Evolutionary conservation across 2,113 vertebrate species (phyloP), one percentile per base, ranked within the genome.

Genomic region (Picathartes gymnocephalus): DNA sequence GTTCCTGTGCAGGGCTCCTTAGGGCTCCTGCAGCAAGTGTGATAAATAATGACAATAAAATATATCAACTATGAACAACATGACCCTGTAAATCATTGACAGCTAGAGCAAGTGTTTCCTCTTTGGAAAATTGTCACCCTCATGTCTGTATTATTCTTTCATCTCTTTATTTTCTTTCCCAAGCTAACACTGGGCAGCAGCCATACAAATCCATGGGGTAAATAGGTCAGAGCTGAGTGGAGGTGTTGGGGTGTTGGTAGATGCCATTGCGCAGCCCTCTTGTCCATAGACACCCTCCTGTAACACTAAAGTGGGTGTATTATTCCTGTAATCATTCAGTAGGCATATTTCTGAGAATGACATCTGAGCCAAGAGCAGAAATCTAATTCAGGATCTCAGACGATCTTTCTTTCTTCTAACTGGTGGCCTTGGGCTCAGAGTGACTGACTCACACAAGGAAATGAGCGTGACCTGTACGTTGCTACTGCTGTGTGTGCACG

Each of bases 401-500:
- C 1, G 61, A 95, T 95, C 93, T 95, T 96, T 95, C 89, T 88
- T 96, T 94, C 92, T 86, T 89, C 93, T 95, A 95, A 96, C 94
- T 96, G 92, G 92, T 95, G 91, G 90, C 95, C 93, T 96, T 95
- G 95, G 95, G 92, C 95, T 87, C 44, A 70, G 70, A 78, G 83
- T 86, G 95, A 95, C 96, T 93, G 96, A 95, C 64, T 93, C 86
- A 85, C 88, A 95, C 90, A 80, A 95, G 95, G 95, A 97, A 96
- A 97, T 95, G 60, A 93, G 79, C 73, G 61, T 94, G 94, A 96
- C 94, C 95, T 79, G 73, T 50, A 57, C 5, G 6, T 76, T 94
- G 95, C 90, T 96, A 91, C 88, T 92, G 92, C 89, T 82, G 33
- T 80, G 76, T 95, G 92, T 90, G 92, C 92, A 95, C 70, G 74